Conservation (phyloP, 1,140 invertebrate species). For the Tribolium madens region DNA sequence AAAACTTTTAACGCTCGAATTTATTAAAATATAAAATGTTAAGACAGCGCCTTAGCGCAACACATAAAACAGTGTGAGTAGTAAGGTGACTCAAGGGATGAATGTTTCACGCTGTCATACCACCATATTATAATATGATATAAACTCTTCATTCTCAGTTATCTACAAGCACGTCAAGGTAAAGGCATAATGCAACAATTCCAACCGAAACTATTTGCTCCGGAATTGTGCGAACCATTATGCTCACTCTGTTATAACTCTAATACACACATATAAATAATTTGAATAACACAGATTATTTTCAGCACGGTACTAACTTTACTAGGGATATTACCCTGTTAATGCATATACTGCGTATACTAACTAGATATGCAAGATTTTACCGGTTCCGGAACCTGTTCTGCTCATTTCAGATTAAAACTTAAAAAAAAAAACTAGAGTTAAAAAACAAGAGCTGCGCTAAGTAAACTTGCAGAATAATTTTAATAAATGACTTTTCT, state of each 20-base stretch:
- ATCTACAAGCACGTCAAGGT: slow-evolving; percentile 20
- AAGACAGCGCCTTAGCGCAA: slow-evolving; percentile 39
- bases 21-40: slow-evolving; percentile 46
- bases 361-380: not conserved
- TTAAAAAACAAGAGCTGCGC: not conserved
- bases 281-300: not conserved
- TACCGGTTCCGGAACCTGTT: not conserved
- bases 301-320: not conserved
- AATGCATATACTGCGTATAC: not conserved
- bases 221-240: not conserved
- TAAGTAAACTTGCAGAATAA: no score
- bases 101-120: slow-evolving; percentile 44
- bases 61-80: slow-evolving; percentile 44
- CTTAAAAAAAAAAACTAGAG: not conserved
- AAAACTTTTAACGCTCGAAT: slow-evolving; percentile 26
- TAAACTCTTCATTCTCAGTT: slow-evolving; percentile 41
- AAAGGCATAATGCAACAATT: slow-evolving; percentile 9
- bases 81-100: slow-evolving; percentile 41
- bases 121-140: slow-evolving; percentile 43
- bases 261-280: not conserved
- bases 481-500: no score
- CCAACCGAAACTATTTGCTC: not conserved
- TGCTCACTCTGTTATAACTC: not conserved
- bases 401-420: not conserved
- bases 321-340: not conserved